Percentiles rank a stretch among this genome's conserved stretches.
Conservation (phyloP, 2,113 vertebrate genomes). For the Istiophorus platypterus region DNA sequence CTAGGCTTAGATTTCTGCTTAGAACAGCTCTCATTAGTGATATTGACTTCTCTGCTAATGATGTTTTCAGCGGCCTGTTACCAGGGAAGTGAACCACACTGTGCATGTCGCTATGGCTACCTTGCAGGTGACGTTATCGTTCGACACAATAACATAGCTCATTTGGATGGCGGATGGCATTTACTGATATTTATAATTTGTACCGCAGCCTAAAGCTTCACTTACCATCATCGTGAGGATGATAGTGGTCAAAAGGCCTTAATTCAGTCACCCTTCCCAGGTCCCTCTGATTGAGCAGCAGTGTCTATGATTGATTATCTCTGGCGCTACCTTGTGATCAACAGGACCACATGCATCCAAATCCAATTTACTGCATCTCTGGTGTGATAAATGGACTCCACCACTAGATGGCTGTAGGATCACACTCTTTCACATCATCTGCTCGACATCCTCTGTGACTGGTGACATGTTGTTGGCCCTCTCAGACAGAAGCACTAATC, state of each 20-base stretch:
- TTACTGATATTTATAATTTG: slow-evolving; percentile 7
- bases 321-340: slow-evolving; percentile 25
- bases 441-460: background rate
- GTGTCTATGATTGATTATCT: slow-evolving; percentile 17
- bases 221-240: slow-evolving; percentile 8
- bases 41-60: slow-evolving; percentile 67
- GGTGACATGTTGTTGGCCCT: slow-evolving; percentile 17
- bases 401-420: slow-evolving; percentile 79
- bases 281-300: slow-evolving; percentile 8
- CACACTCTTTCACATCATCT: background rate
- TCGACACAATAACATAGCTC: background rate
- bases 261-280: slow-evolving; percentile 3
- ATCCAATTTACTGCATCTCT: background rate
- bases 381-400: slow-evolving; percentile 15
- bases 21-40: slow-evolving; percentile 43
- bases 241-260: slow-evolving; percentile 3
- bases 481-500: slow-evolving; percentile 34
- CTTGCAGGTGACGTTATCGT: background rate
- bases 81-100: background rate
- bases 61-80: slow-evolving; percentile 43
- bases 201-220: background rate
- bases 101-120: slow-evolving; percentile 39
- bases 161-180: background rate
- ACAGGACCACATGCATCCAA: background rate
- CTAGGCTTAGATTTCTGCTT: slow-evolving; percentile 50